A percentile compares a stretch with the other conserved stretches of the same genome.
Conservation (phyloP, 2,113 vertebrate species). For the Colius striatus region DNA sequence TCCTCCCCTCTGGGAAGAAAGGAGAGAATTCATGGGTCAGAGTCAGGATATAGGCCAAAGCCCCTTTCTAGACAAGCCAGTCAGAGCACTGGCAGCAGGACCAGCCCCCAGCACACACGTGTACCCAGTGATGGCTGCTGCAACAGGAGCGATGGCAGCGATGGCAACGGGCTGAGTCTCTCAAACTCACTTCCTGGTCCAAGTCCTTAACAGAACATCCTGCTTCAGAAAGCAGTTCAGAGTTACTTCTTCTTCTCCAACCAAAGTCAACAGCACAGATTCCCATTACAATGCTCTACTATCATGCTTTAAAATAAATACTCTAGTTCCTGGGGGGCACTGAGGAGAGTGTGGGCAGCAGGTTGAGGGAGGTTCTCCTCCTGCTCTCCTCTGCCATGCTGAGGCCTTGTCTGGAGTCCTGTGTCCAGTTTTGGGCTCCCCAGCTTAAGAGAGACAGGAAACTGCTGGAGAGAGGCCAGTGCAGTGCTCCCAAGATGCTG, state of each 20-base stretch:
- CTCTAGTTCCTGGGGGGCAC: not conserved
- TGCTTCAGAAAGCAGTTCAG: not conserved
- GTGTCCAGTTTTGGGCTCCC: not conserved
- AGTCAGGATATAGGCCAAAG: too few species aligned
- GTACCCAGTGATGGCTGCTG: not conserved
- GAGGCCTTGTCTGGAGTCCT: too few species aligned
- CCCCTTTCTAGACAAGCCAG: too few species aligned
- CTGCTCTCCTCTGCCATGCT: not conserved
- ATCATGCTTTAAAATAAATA: not conserved
- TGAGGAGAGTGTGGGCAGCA: too few species aligned
- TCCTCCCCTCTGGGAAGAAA: not conserved
- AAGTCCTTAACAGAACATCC: not conserved
- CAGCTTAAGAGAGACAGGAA: not conserved
- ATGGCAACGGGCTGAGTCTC: accelerated
- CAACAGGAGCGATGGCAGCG: not conserved
- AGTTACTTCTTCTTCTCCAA: not conserved
- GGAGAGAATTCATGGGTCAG: not conserved
- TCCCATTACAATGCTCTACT: not conserved
- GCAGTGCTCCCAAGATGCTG: not conserved
- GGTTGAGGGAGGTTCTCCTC: too few species aligned
- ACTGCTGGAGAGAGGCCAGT: too few species aligned
- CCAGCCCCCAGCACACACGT: accelerated
- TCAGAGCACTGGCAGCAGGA: not conserved
- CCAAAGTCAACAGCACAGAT: not conserved
- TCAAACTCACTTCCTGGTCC: not conserved